Base-by-base conservation (phyloP, 2,113 vertebrate genomes). In the Campylomormyrus tamandua region DNA sequence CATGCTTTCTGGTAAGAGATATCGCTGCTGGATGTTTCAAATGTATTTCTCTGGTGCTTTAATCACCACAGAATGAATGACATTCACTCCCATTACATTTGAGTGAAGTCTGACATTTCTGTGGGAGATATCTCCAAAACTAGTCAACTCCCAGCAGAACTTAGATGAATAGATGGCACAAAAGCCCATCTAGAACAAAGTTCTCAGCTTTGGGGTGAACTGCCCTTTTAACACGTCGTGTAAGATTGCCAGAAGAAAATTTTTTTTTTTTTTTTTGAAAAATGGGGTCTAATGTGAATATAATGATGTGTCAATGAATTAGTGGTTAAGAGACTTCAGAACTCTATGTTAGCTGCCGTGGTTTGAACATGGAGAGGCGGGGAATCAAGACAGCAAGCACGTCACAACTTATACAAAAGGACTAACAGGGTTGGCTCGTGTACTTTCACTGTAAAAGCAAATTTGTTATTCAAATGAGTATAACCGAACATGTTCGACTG, bases 401-500 rank as follows among this genome's bases (percentile, higher is more conserved):
- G 27, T 90, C 42, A 70, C 56, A 5, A 45, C 58, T 15, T 62
- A 27, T 19, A 49, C 21, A 0, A 24, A 42, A 86, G 83, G 50
- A 27, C 45, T 89, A n/a, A 27, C 48, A 9, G 31, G 10, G 21
- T 86, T 70, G 19, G 24, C 83, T 19, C 31, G 5, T 21, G 58
- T 27, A 77, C 56, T 42, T 50, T 58, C 7, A 85, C 27, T 27
- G 0, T 46, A 24, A 90, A 87, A 90, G 84, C 83, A 86, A 90
- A 87, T 86, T 90, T 86, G 89, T 50, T 90, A 87, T 90, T 86
- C 56, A 90, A 90, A 86, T 90, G 56, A 90, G 52, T 46, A 39
- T 17, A 86, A 39, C 58, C 87, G 83, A 70, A 90, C 45, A 85
- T 21, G 80, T 84, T 48, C 49, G 19, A 46, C 42, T 83, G 70